Percentiles rank a stretch among this genome's conserved stretches.
phyloP scores from a whole-genome alignment of 2,797 vertebrate species.

The Crossoptilon crossoptilon region DNA sequence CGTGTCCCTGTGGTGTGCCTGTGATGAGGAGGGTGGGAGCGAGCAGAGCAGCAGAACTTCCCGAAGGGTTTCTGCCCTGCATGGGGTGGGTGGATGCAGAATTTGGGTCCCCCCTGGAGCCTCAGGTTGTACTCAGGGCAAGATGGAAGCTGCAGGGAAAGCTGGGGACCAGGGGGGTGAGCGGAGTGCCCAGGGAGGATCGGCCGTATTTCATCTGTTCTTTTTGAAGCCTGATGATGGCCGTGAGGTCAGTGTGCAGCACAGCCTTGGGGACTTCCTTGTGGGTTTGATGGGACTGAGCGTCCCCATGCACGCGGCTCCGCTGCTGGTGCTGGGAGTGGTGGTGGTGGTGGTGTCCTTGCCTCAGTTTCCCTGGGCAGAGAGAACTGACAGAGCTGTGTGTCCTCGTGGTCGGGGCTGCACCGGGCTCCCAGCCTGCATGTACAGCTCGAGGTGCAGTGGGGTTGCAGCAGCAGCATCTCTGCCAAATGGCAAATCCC shows the following conservation, averaged over 20 bases:
- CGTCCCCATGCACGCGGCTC: not conserved
- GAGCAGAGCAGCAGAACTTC: fast-evolving
- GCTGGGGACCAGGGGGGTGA: no score
- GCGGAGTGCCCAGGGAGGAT: not conserved
- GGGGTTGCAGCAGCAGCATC: not conserved
- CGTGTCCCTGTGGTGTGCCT: not conserved
- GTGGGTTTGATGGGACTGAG: not conserved
- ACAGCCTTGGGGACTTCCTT: not conserved
- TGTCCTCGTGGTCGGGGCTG: not conserved
- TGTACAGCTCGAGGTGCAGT: not conserved
- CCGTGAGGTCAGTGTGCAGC: not conserved
- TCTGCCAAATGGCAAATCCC: not conserved
- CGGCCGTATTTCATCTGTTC: not conserved
- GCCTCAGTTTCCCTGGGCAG: conserved; percentile 37
- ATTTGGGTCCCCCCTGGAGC: not conserved
- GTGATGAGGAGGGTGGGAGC: not conserved
- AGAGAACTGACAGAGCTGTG: not conserved
- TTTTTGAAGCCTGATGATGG: not conserved
- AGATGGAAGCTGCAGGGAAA: not conserved
- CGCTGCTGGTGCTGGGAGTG: not conserved
- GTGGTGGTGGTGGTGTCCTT: not conserved
- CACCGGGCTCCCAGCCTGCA: not conserved
- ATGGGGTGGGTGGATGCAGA: not conserved
- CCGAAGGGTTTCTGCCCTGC: fast-evolving
- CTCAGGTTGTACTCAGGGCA: not conserved